Percentiles rank a stretch among this genome's conserved stretches.
Evolutionary conservation across 2,888 invertebrate genomes (phyloP).

Genomic region (Ptilodon capucinus): DNA sequence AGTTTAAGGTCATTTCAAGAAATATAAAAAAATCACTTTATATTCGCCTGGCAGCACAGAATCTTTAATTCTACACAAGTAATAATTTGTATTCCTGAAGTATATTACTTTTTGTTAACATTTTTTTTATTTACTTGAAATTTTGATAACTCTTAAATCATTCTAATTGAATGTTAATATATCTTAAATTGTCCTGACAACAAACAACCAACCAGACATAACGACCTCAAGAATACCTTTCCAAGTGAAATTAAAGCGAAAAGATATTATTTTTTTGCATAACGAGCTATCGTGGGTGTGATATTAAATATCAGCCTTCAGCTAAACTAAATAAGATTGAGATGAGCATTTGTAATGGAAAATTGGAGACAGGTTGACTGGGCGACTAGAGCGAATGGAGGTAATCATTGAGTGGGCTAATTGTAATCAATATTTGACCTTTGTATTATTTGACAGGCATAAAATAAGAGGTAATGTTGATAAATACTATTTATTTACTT

Average conservation of each 20-base stretch:
- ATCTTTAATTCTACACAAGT: too few relatives aligned
- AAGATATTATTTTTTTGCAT: background rate
- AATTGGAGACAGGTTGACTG: background rate
- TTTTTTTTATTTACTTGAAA: too few relatives aligned
- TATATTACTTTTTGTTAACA: too few relatives aligned
- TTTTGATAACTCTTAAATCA: too few relatives aligned
- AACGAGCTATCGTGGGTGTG: background rate
- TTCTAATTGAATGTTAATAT: too few relatives aligned
- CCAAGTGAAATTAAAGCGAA: too few relatives aligned
- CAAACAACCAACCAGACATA: too few relatives aligned
- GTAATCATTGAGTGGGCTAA: background rate
- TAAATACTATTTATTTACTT: background rate
- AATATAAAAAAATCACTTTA: background rate
- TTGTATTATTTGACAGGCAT: background rate
- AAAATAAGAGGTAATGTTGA: background rate
- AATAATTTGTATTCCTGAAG: too few relatives aligned
- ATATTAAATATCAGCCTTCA: background rate
- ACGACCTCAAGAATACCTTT: too few relatives aligned
- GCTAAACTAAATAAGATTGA: background rate
- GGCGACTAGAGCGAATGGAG: background rate
- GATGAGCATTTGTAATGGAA: background rate
- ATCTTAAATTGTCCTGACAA: too few relatives aligned
- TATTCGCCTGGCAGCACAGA: too few relatives aligned
- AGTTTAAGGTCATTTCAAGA: conserved; percentile 37
- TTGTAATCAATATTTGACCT: background rate